Base-by-base conservation (phyloP, 35 echinoderm and acorn worm genomes). In the Eucidaris tribuloides region DNA sequence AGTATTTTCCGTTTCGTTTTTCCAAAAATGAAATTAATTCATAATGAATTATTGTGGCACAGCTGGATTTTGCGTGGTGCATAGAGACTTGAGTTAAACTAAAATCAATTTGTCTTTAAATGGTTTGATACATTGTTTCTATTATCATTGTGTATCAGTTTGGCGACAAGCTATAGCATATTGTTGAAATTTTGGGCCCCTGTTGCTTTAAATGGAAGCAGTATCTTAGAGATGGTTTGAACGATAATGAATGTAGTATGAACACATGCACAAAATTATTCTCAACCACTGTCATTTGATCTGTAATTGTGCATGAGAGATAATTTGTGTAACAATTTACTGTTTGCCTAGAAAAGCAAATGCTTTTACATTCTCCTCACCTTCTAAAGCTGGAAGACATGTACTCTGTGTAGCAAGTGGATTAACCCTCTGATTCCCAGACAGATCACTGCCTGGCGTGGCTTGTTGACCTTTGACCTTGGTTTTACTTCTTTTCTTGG, bases 381-480 rank as follows among this genome's bases (percentile, higher is more conserved):
- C 80, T 83, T 83, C 19, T 28, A 83, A 65, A 28, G 80, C 80
- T 29, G 80, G 23, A 61, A 42, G 20, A 83, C 80, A 83, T 3
- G 46, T 7, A 62, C 60, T 45, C 25, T 41, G 58, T 28, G 31
- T 64, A 39, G 80, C 58, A 61, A 45, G 27, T 2, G 9, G 14
- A 20, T 58, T 24, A 55, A 58, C 52, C 43, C 54, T n/a, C 4
- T 23, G 52, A 45, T 81, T 30, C 15, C 15, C 64, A 37, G 50
- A 58, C 4, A 81, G 29, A 20, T 81, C 50, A 64, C 7, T 74
- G n/a, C 2, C 44, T 7, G 15, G 34, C 44, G 19, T 34, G 39
- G 17, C 39, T 24, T 27, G 64, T 22, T 83, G 80, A 83, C 57
- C 80, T 62, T 63, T 83, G 39, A 83, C 80, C 80, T 65, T 83